Base-by-base conservation (phyloP, 2,113 vertebrate species). In the Bambusicola thoracicus region DNA sequence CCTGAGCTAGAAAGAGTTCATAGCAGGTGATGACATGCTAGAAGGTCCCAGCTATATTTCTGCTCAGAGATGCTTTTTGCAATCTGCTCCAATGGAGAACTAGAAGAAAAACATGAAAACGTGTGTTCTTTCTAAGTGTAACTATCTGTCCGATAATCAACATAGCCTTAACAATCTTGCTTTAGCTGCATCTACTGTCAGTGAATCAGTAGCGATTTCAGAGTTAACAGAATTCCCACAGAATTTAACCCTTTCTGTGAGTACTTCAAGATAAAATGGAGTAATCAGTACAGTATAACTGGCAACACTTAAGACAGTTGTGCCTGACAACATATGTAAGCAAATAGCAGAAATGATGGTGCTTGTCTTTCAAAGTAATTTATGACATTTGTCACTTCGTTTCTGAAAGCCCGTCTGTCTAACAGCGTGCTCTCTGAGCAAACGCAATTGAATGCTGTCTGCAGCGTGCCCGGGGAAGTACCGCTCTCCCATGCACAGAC, bases 381-480 rank as follows among this genome's bases (percentile, higher is more conserved):
- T 79, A 92, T 85, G 38, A 78, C 66, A 69, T 92, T 87, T 94
- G 58, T 84, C 77, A 92, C 86, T 96, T 89, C 69, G 69, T 48
- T 75, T 83, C 77, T 84, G 69, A 40, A 56, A 88, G 86, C 83
- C 93, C 95, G 94, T 94, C 95, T 94, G 84, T 81, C 78, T 92
- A 61, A 85, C 92, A 92, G 70, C 12, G 87, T 82, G 75, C 40
- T 82, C 85, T 16, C 82, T 41, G 36, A 85, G 87, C 70, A 89
- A 79, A 74, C 9, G 40, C 44, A 89, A 58, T n/a, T 34, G 34
- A 89, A 44, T 61, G 59, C 63, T 58, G 72, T 76, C 88, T 65
- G 48, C 79, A 75, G 36, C 27, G 19, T 6, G 27, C 41, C 63
- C 44, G n/a, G 53, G 16, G 56, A 68, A 81, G n/a, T 20, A 40